Conservation (phyloP, 2,113 vertebrate genomes). For the Chrysochloris asiatica region DNA sequence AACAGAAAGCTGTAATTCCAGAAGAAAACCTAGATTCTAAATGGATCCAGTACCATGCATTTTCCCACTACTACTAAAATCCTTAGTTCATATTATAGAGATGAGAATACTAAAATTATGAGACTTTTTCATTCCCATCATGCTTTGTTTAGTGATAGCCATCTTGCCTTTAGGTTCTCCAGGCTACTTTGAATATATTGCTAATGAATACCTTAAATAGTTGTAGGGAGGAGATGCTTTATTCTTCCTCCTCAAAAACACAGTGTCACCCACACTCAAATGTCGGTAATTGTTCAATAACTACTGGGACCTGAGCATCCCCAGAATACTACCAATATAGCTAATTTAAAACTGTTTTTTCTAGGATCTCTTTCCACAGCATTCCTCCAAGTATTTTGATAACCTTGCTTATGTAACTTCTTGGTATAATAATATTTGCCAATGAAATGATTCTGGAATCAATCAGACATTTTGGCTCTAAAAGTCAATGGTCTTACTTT, state of each 20-base stretch:
- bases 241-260: not conserved
- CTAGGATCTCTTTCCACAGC: not conserved
- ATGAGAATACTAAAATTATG: too few relatives aligned
- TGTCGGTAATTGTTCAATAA: not conserved
- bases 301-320: not conserved
- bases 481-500: not conserved
- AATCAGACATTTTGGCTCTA: not conserved
- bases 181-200: not conserved
- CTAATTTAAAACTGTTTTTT: not conserved
- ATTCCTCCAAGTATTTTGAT: not conserved
- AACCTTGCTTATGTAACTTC: not conserved
- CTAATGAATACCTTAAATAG: not conserved
- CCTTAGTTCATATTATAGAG: too few relatives aligned
- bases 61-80: too few relatives aligned
- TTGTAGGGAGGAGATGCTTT: not conserved
- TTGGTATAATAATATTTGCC: not conserved
- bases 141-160: too few relatives aligned
- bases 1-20: too few relatives aligned
- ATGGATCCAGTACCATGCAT: too few relatives aligned
- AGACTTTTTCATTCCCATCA: too few relatives aligned
- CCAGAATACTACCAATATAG: not conserved
- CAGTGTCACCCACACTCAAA: not conserved
- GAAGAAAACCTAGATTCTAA: too few relatives aligned
- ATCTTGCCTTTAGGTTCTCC: not conserved
- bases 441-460: not conserved